Evolutionary conservation across 2,113 vertebrate species (phyloP), one percentile per base, ranked within the genome.

Genomic region (Scortum barcoo): DNA sequence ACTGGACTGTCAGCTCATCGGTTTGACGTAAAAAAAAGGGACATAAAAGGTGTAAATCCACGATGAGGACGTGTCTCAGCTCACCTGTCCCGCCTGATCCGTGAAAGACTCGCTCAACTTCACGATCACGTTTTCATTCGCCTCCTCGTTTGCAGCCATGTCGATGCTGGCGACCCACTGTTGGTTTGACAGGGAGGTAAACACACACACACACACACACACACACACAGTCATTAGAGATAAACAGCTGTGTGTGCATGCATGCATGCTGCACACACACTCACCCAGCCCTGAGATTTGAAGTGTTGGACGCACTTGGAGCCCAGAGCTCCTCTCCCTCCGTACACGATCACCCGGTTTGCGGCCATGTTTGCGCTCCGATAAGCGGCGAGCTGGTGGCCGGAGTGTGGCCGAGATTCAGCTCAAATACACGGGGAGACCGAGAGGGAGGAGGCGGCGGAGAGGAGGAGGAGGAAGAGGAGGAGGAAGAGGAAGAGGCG

Each of bases 151-250:
- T 66, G 96, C 95, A 8, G 77, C 93, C 62, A 99, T 93, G 40
- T 99, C 98, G 62, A 99, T 96, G 76, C 95, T 96, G 40, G 96
- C 96, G 3, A 99, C 98, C 97, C 98, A 99, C 98, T 98, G 84
- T 5, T 4, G 1, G 70, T 19, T 0, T 30, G 1, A 68, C 1
- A 22, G 3, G 84, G 11, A 71, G 4, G 72, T 2, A 33, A 13
- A 62, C 4, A 69, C 3, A 36, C 3, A 36, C 0, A n/a, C 4
- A 5, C 16, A 19, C 92, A 96, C 89, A 98, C 98, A 97, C 97
- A 99, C 16, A 19, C 92, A 96, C 89, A 98, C 98, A n/a, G n/a
- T n/a, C n/a, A n/a, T n/a, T n/a, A n/a, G n/a, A n/a, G n/a, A n/a
- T n/a, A n/a, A n/a, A n/a, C n/a, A n/a, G n/a, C n/a, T n/a, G n/a